phyloP scores from a whole-genome alignment of 2,888 invertebrate genomes.

The Trissonchulus sp. region DNA sequence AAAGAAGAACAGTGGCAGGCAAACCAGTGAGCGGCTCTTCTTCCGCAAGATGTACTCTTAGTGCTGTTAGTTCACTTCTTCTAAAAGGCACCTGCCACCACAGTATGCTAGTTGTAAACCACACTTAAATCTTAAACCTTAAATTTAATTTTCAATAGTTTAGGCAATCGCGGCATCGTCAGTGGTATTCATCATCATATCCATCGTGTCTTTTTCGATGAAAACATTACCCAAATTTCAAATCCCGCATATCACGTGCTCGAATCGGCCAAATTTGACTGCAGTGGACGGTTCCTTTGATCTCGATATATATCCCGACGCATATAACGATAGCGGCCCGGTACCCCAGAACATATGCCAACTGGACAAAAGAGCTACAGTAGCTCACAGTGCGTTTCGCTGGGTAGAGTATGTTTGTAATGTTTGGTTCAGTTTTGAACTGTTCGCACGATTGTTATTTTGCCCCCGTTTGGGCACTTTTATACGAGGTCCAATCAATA shows the following conservation, averaged over 20 bases:
- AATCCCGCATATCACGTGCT: slow-evolving; percentile 60
- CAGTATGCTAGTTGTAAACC: no score
- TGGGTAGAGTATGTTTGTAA: slow-evolving; percentile 86
- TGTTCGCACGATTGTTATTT: slow-evolving; percentile 59
- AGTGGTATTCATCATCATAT: slow-evolving; percentile 90
- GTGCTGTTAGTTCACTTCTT: no score
- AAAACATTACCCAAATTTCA: slow-evolving; percentile 96
- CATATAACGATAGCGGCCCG: neutral
- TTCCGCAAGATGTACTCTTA: no score
- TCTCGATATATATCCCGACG: no score
- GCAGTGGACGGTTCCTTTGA: no score
- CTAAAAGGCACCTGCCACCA: no score
- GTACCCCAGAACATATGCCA: neutral
- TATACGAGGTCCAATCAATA: slow-evolving; percentile 79
- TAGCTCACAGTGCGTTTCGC: slow-evolving; percentile 66
- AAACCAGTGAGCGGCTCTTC: no score
- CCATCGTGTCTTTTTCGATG: slow-evolving; percentile 88
- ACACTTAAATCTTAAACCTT: neutral
- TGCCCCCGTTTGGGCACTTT: slow-evolving; percentile 56
- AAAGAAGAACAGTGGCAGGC: no score
- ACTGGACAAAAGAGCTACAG: neutral
- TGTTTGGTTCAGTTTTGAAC: slow-evolving; percentile 89
- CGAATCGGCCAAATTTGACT: neutral
- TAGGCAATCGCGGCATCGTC: slow-evolving; percentile 90
- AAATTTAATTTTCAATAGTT: slow-evolving; percentile 34